These are phyloP conservation scores for Aphelinus atriplicis DNA, from an alignment of 1,140 invertebrate species.

Conservation along the genomic window DNA sequence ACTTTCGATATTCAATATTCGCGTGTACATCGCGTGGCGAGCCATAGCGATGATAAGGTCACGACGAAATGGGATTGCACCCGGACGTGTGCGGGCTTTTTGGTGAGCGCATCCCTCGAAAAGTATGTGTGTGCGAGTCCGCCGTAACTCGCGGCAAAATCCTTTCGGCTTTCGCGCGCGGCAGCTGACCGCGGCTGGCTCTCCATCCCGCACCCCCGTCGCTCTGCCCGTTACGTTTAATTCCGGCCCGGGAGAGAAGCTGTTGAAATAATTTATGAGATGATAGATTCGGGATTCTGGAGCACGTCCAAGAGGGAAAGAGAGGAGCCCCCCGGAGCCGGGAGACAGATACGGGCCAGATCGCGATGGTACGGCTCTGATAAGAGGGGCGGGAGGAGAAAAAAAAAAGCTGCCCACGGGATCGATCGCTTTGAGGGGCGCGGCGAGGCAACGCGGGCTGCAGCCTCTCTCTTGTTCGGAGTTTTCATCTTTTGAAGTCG, in stretches of 20 bases:
- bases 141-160: conserved; percentile 14
- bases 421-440: not conserved
- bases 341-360: conserved; percentile 17
- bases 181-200: not conserved
- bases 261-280: conserved; percentile 49
- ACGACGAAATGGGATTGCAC: too few species aligned
- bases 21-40: too few species aligned
- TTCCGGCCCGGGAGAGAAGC: conserved; percentile 28
- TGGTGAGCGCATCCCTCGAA: too few species aligned
- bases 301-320: conserved; percentile 40
- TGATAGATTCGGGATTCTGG: conserved; percentile 51
- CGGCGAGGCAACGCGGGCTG: not conserved
- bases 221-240: conserved; percentile 38
- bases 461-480: too few species aligned
- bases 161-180: conserved; percentile 7
- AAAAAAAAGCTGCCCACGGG: not conserved
- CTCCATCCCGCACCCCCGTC: not conserved
- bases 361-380: conserved; percentile 13
- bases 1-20: too few species aligned
- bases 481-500: too few species aligned
- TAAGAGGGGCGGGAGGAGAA: not conserved
- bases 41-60: too few species aligned
- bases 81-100: too few species aligned
- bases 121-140: not conserved
- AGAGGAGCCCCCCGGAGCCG: not conserved